Base-by-base conservation (phyloP, 2,113 vertebrate genomes). In the Alouatta palliata region DNA sequence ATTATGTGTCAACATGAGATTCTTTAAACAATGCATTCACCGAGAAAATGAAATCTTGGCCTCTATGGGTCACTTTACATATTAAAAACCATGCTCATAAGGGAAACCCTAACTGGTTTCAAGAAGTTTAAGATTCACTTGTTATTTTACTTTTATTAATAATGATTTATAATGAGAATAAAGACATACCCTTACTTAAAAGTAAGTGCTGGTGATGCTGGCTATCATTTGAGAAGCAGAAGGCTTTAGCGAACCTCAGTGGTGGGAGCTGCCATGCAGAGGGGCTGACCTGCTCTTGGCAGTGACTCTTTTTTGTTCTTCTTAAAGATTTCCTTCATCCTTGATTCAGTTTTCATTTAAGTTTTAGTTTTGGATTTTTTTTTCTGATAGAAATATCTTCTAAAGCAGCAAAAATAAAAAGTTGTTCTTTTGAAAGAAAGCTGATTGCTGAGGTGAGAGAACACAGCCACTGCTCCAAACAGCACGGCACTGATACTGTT, bases 351-450 rank as follows among this genome's bases (percentile, higher is more conserved):
- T 35, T 91, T 90, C 43, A 80, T 9, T 52, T 70, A 93, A 52
- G 56, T 86, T 96, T 94, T 88, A 43, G 88, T 92, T 92, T 43
- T 95, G 54, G 5, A 64, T 23, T 89, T 82, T 35, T 87, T 77
- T 85, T 37, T 10, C 32, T 87, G 4, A 47, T 32, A 73, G 35
- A 73, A 87, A 87, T 2, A 35, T 87, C 70, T 87, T 76, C 2
- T 40, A 21, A 10, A 80, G 19, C 49, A 71, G 40, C 66, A 73
- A 87, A 45, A 76, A 71, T 71, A 64, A 64, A 85, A 87, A 91
- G 30, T 40, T 64, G 37, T 85, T 35, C 49, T 88, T 88, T 96
- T 84, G 71, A 76, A 95, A 40, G n/a, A 85, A 54, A 52, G 21
- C 71, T 77, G 56, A 83, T 90, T 76, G 35, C 35, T 61, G 43